Base-by-base conservation (phyloP, 2,888 invertebrate genomes). In the Trichopria drosophilae region DNA sequence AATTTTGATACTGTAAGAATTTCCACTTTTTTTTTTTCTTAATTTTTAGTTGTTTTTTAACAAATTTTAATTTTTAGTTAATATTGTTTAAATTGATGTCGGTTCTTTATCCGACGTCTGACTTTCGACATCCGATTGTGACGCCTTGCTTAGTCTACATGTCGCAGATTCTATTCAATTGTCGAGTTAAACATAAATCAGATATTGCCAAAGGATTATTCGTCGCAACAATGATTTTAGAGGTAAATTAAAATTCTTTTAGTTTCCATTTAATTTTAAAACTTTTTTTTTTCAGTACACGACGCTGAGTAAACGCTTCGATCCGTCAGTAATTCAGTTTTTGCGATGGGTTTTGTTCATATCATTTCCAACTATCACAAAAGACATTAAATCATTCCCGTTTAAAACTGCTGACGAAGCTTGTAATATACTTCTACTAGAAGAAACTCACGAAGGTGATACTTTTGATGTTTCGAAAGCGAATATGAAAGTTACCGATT, bases 111-210 rank as follows among this genome's bases (percentile, higher is more conserved):
- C 89, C 95, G 43, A 66, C 93, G 0, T 93, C 95, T 0, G 96
- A 97, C 76, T 92, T 88, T 71, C 81, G 86, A 29, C 96, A 97
- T 80, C 86, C 87, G 0, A 84, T 96, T 3, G 87, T 88, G n/a
- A 68, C 67, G 22, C 67, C 69, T 9, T 76, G 82, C 18, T 66
- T 90, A 61, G 79, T 90, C 56, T 91, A 94, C 62, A 89, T 95
- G 77, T 83, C 87, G 28, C 87, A 93, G 72, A 87, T 94, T 66
- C 73, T 92, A 62, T 79, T 81, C 3, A 78, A 79, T 62, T 82
- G 85, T 43, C 81, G 80, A 59, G 82, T 90, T 15, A 82, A 79
- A 62, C 81, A 79, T 7, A 79, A 82, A 0, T 78, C 79, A 57
- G 88, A 92, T 51, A 78, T 94, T 59, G 82, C 88, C 0, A 84